Conservation (phyloP, 2,888 invertebrate genomes). For the Stenchaetothrips biformis region DNA sequence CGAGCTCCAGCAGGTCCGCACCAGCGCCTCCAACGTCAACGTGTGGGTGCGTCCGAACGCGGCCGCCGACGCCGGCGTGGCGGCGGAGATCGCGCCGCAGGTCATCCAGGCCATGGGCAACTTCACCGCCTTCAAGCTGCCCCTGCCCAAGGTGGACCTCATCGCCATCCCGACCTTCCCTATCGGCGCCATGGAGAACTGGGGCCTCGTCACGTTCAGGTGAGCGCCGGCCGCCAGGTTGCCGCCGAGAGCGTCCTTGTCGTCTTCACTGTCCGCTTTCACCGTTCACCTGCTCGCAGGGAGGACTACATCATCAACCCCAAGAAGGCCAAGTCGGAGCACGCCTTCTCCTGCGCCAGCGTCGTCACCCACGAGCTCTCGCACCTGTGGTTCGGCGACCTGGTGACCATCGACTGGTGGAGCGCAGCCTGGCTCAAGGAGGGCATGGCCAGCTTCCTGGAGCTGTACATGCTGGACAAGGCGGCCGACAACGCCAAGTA, state of each 20-base stretch:
- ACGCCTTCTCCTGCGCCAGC: not conserved
- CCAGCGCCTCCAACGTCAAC: not conserved
- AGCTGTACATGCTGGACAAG: slow-evolving; percentile 4
- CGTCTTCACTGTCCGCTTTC: too few relatives aligned
- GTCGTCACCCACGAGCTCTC: slow-evolving; percentile 1
- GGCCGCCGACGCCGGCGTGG: not conserved
- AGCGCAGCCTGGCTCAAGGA: slow-evolving; percentile 9
- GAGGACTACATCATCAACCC: slow-evolving; percentile 4
- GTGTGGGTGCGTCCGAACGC: slow-evolving; percentile 9
- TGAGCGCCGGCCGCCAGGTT: not conserved
- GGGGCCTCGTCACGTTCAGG: not conserved
- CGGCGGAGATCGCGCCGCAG: not conserved
- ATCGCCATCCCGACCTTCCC: slow-evolving; percentile 9
- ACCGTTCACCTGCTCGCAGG: not conserved
- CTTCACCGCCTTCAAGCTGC: not conserved
- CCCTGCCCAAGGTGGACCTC: not conserved
- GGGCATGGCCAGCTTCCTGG: slow-evolving; percentile 19
- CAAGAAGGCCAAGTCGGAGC: not conserved
- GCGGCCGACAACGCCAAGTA: not conserved
- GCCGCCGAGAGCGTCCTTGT: not conserved
- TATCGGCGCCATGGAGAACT: slow-evolving; percentile 11
- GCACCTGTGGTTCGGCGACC: slow-evolving; percentile 10
- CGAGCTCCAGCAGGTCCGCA: not conserved
- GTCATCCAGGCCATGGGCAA: slow-evolving; percentile 2
- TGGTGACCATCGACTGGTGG: slow-evolving; percentile 19